phyloP scores from a whole-genome alignment of 2,113 vertebrate genomes.

The Coptodon bakossiorum region DNA sequence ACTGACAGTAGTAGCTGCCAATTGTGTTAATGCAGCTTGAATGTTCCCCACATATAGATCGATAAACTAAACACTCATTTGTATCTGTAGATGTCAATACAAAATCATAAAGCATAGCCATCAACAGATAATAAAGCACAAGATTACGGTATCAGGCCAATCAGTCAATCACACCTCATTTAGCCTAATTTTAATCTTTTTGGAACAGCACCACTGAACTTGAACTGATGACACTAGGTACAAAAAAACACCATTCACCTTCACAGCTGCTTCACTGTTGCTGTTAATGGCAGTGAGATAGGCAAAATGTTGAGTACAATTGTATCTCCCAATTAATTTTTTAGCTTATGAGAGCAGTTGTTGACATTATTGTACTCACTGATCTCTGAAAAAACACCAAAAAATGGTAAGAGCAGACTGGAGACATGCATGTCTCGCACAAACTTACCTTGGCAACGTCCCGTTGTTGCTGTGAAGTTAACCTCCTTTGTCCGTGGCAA shows the following conservation, averaged over 20 bases:
- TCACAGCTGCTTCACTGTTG: not conserved
- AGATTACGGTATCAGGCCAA: not conserved
- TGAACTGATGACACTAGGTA: not conserved
- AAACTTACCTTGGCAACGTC: no score
- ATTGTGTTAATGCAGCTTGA: conserved; percentile 7
- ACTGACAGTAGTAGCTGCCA: conserved; percentile 42
- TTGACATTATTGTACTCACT: no score
- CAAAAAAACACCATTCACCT: not conserved
- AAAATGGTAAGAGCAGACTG: no score
- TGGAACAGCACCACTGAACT: not conserved
- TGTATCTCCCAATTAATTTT: not conserved
- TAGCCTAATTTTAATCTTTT: not conserved
- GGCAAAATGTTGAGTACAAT: no score
- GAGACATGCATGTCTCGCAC: no score
- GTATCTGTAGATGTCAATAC: not conserved
- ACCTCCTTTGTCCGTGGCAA: no score
- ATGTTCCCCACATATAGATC: rapidly evolving
- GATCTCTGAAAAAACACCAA: no score
- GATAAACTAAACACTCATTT: not conserved
- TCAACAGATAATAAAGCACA: not conserved
- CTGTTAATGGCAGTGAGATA: no score
- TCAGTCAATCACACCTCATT: not conserved
- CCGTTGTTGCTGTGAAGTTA: no score
- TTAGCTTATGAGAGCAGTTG: not conserved
- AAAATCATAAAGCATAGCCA: not conserved